Base-by-base conservation (phyloP, 1,140 invertebrate species). In the Caenorhabditis briggsae region DNA sequence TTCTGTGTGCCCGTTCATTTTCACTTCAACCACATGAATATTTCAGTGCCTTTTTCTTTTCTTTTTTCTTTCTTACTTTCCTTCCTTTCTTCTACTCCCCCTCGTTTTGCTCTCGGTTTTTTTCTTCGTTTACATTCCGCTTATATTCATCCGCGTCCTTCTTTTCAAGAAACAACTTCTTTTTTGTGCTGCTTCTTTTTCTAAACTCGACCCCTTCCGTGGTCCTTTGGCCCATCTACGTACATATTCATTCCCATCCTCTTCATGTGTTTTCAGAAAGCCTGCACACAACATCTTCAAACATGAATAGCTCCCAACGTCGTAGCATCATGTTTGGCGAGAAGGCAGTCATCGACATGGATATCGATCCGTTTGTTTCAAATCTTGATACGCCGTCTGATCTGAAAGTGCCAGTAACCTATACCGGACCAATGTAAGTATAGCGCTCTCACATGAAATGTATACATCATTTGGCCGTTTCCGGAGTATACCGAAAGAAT, bases 21-120 rank as follows among this genome's bases (percentile, higher is more conserved):
- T 78, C 70, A 78, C 64, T 70, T 70, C 64, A 33, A 46, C 46
- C 70, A 78, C 70, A 78, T 78, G 70, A 78, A 78, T 78, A 53
- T 78, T 78, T 78, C 70, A 78, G 18, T 78, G 43, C 70, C 43
- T 70, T 70, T 46, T 70, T 70, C 70, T 53, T 50, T 50, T 53
- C 41, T 53, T 50, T 78, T 53, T 53, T 53, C n/a, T 23, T 78
- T 78, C 53, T 14, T 14, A 20, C 18, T 78, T 78, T 25, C n/a
- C n/a, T 78, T 50, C 46, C 20, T n/a, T 50, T 23, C 46, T 23
- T 25, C 53, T 78, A 8, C 20, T 50, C 18, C 46, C 20, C 46
- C 46, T 46, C 43, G 11, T 70, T 46, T 46, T n/a, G 43, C 46
- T 43, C 18, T 23, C 59, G 20, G 59, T 61, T 61, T 61, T 46